Evolutionary conservation across 2,888 invertebrate species (phyloP).

Genomic region (Macaria liturata): DNA sequence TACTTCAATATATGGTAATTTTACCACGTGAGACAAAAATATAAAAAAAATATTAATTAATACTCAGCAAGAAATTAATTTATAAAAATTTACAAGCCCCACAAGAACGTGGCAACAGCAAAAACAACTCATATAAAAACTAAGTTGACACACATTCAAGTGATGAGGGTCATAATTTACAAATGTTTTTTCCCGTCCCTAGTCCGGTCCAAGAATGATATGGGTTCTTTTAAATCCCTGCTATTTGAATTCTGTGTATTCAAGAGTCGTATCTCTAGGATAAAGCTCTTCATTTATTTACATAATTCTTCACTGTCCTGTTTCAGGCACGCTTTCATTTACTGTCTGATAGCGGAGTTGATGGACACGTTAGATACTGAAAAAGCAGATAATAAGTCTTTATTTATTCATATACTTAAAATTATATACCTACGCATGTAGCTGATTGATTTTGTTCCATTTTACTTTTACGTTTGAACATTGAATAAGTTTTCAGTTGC

Average conservation of each 20-base stretch:
- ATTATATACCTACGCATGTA: no score
- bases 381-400: no score
- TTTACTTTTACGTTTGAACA: no score
- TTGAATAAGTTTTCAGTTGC: no score
- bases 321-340: constrained; percentile 4
- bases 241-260: constrained; percentile 30
- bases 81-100: background rate
- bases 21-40: no score
- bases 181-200: constrained; percentile 50
- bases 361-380: no score
- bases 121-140: constrained; percentile 7
- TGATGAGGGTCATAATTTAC: constrained; percentile 57
- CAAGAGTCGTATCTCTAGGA: constrained; percentile 31
- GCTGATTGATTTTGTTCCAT: no score
- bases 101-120: background rate
- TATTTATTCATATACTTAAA: no score
- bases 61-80: no score
- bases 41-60: no score
- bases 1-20: no score
- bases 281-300: constrained; percentile 21
- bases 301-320: constrained; percentile 9
- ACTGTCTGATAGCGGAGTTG: constrained; percentile 6
- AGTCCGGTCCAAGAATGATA: constrained; percentile 53
- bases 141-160: constrained; percentile 10
- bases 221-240: constrained; percentile 47